Base-by-base conservation (phyloP, 35 echinoderm and acorn worm genomes). In the Strongylocentrotus purpuratus region DNA sequence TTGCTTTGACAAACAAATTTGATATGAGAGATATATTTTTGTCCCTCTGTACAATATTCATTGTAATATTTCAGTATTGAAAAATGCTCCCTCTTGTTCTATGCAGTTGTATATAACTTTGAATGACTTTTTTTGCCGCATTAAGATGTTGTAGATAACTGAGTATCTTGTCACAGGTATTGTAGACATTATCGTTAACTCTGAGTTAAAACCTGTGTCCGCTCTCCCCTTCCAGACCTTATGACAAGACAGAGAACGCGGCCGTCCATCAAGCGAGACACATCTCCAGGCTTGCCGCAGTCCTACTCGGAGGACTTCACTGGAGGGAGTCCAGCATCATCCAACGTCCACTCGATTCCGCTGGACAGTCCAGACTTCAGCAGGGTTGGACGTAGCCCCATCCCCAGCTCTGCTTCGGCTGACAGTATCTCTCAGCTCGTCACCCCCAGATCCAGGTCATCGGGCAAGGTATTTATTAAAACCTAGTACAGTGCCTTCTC, bases 261-360 rank as follows among this genome's bases (percentile, higher is more conserved):
- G 11, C 32, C 87, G 9, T 86, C 85, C 33, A 18, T 46, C 32
- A 33, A 89, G 87, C 32, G 32, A 46, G 33, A 89, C 33, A 45
- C 4, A 46, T 41, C 33, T 25, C 87, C 87, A 15, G 33, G 87
- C 32, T 25, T 89, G 15, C 45, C 87, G 6, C 87, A 89, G 87
- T 41, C 32, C 45, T 89, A 89, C 45, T 89, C 87, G 13, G 87
- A 89, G 14, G 87, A 89, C n/a, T 89, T 89, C 17, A 89, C 87
- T 17, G 87, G 87, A 41, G 87, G 87, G 25, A 89, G 87, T 33
- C 87, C 17, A 46, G 87, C 87, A 41, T 41, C 87, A 12, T 89
- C 87, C 11, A 13, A 89, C 45, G 33, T 33, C 45, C 87, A 33
- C 32, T 89, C 87, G 6, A 18, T 89, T 46, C 14, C 12, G 41